A percentile compares a stretch with the other conserved stretches of the same genome.
These are phyloP conservation scores for Neotoma lepida DNA, from an alignment of 2,113 vertebrate species.

Conservation along the genomic window DNA sequence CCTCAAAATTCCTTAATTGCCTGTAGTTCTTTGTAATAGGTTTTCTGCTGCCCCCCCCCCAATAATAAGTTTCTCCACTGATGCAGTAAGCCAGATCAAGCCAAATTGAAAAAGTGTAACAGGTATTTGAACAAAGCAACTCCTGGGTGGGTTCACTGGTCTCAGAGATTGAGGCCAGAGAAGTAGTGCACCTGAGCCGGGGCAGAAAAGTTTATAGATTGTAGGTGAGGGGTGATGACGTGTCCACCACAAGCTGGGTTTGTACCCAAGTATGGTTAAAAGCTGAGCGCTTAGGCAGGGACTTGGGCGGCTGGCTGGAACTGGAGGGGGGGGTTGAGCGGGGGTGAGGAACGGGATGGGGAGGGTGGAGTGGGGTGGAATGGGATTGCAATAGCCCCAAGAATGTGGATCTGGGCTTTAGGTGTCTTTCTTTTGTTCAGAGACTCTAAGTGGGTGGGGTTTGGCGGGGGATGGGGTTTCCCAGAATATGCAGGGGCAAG, in stretches of 20 bases:
- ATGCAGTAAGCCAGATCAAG: not conserved
- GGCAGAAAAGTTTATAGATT: not conserved
- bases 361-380: too few species aligned
- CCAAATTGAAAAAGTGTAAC: not conserved
- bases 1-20: too few species aligned
- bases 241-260: not conserved
- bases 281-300: not conserved
- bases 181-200: not conserved
- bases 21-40: not conserved
- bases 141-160: not conserved
- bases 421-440: too few species aligned
- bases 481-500: too few species aligned
- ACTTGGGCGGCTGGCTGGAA: too few species aligned
- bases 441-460: too few species aligned
- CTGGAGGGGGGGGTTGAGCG: too few species aligned
- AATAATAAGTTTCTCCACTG: rapidly evolving
- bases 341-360: too few species aligned
- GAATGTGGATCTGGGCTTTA: too few species aligned
- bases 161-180: not conserved
- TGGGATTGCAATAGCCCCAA: too few species aligned
- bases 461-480: too few species aligned
- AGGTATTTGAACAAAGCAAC: not conserved
- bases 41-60: not conserved
- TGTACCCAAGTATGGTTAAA: not conserved
- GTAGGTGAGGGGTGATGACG: not conserved